Base-by-base conservation (phyloP, 2,888 invertebrate genomes). In the Polydrusus cervinus region DNA sequence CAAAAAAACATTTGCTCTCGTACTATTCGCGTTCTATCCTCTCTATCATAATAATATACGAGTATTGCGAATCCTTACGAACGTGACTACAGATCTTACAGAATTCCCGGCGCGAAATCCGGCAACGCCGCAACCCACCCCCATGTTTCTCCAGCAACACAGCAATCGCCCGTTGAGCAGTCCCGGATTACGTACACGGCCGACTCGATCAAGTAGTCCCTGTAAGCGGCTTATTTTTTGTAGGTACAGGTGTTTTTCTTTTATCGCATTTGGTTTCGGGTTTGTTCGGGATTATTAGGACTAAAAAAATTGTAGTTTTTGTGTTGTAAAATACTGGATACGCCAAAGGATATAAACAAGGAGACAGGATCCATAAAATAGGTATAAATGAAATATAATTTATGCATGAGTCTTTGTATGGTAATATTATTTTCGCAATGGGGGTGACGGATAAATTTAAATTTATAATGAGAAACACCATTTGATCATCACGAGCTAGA, bases 111-210 rank as follows among this genome's bases (percentile, higher is more conserved):
- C 16, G 30, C 55, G 45, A 40, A n/a, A 40, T n/a, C 14, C 61
- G 71, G 75, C 75, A 75, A 75, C 71, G 11, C 18, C 51, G 71
- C 71, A 75, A 71, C 45, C 71, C 71, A 75, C 75, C 75, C 75
- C 67, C 70, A 62, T 71, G 34, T 74, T 55, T 16, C 40, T 74
- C 69, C 70, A 65, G 74, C 74, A 57, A 74, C 70, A 74, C 57
- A 61, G 73, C 67, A 38, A 60, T 62, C 30, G 43, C 45, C 60
- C 34, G 55, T 40, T 51, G 60, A 70, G 57, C 69, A 70, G 74
- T 69, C 47, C 70, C 53, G 70, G 74, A 69, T 74, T 61, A 69
- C n/a, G 64, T 53, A 40, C 25, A 66, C 65, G 49, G 49, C 47
- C 49, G 66, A 64, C 49, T 30, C 38, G 34, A 47, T 64, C 62